phyloP scores from a whole-genome alignment of 2,113 vertebrate genomes.

The Zosterops japonicus region DNA sequence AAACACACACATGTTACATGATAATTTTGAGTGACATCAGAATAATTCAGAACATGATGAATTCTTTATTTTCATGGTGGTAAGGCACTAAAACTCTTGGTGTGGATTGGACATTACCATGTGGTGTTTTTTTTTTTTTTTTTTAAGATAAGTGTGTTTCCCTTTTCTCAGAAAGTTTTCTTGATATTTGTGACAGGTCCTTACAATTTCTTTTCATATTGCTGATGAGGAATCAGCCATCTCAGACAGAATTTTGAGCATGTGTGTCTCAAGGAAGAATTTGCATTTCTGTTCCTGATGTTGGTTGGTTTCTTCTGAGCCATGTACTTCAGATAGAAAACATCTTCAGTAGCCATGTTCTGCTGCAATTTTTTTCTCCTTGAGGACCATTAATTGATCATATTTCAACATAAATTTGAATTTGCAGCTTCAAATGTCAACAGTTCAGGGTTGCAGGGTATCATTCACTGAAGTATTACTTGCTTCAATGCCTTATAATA shows the following conservation, averaged over 20 bases:
- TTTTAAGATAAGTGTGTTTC: background rate
- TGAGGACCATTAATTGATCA: background rate
- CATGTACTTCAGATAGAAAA: background rate
- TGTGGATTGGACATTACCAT: background rate
- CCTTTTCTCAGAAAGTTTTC: background rate
- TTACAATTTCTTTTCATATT: background rate
- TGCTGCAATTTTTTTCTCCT: background rate
- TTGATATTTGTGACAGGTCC: background rate
- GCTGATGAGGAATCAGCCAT: background rate
- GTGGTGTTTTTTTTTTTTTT: no score
- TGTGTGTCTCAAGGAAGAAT: background rate
- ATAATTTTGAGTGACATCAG: background rate
- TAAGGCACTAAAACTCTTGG: background rate
- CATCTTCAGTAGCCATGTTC: background rate
- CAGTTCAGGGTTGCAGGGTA: background rate
- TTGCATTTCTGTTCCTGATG: background rate
- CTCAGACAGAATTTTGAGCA: background rate
- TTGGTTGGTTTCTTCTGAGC: background rate
- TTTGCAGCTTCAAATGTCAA: background rate
- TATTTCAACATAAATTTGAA: background rate
- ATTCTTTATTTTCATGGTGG: background rate
- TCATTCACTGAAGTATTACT: background rate
- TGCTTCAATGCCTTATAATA: background rate
- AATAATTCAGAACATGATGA: background rate
- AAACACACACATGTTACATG: background rate